Evolutionary conservation across 2,113 vertebrate genomes (phyloP).

Genomic region (Brachirus orientalis): DNA sequence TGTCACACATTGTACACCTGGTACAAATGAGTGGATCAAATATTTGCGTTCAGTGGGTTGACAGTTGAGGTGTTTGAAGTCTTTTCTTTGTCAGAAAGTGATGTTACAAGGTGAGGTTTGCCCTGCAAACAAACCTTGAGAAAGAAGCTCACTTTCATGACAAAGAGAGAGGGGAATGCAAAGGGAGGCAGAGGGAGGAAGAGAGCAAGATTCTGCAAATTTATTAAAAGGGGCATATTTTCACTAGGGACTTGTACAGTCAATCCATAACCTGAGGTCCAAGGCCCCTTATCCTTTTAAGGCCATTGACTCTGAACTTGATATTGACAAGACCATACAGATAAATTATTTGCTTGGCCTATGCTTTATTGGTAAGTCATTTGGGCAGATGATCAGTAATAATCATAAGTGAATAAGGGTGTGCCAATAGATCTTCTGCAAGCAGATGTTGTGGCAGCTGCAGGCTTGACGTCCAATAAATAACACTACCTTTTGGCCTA

Average conservation of each 20-base stretch:
- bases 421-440: conserved; percentile 70
- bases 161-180: conserved; percentile 38
- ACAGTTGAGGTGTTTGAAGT: conserved; percentile 49
- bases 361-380: conserved; percentile 86
- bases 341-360: conserved; percentile 81
- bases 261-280: conserved; percentile 77
- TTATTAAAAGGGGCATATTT: conserved; percentile 80
- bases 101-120: conserved; percentile 37
- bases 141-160: conserved; percentile 42
- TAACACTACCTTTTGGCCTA: conserved; percentile 70
- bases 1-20: conserved; percentile 18
- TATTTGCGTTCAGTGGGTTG: conserved; percentile 46
- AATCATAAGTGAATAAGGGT: conserved; percentile 87
- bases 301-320: conserved; percentile 82
- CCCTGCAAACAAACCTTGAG: conserved; percentile 60
- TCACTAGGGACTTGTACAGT: conserved; percentile 48
- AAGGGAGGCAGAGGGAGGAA: conserved; percentile 32
- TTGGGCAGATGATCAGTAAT: conserved; percentile 88
- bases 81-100: conserved; percentile 23
- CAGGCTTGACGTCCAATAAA: conserved; percentile 55
- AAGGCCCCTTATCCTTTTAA: conserved; percentile 81
- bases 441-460: conserved; percentile 51
- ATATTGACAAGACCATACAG: conserved; percentile 86
- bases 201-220: conserved; percentile 65
- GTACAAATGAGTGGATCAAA: conserved; percentile 42